Evolutionary conservation across 2,113 vertebrate genomes (phyloP).

Genomic region (Leucopsar rothschildi): DNA sequence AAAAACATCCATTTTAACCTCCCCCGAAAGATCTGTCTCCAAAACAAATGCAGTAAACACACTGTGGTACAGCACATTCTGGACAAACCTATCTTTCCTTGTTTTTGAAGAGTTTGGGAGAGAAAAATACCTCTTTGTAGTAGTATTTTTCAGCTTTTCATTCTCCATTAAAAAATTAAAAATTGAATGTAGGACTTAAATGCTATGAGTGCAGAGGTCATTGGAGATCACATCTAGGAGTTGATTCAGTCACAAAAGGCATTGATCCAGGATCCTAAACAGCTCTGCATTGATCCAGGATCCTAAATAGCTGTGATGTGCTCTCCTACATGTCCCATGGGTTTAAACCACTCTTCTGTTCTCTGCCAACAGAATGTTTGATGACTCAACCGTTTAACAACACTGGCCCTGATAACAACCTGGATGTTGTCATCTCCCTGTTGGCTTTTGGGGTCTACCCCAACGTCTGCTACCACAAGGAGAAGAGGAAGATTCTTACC

Average conservation of each 20-base stretch:
- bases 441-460: constrained; percentile 92
- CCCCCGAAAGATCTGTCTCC: neutral
- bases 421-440: constrained; percentile 94
- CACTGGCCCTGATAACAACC: constrained; percentile 89
- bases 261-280: neutral
- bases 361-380: constrained; percentile 80
- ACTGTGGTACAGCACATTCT: constrained; percentile 3
- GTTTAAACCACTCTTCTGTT: neutral
- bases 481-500: constrained; percentile 94
- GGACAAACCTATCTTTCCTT: neutral
- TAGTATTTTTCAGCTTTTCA: neutral
- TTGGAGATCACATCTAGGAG: neutral
- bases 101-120: neutral
- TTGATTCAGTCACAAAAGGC: neutral
- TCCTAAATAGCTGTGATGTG: neutral
- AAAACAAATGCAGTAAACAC: constrained; percentile 42
- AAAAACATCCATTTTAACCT: neutral
- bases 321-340: neutral
- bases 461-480: constrained; percentile 96
- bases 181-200: neutral
- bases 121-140: neutral
- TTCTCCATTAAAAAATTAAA: neutral
- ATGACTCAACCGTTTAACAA: constrained; percentile 89
- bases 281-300: neutral
- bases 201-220: neutral